These are phyloP conservation scores for Castor canadensis DNA, from an alignment of 2,113 vertebrate species.

Conservation along the genomic window DNA sequence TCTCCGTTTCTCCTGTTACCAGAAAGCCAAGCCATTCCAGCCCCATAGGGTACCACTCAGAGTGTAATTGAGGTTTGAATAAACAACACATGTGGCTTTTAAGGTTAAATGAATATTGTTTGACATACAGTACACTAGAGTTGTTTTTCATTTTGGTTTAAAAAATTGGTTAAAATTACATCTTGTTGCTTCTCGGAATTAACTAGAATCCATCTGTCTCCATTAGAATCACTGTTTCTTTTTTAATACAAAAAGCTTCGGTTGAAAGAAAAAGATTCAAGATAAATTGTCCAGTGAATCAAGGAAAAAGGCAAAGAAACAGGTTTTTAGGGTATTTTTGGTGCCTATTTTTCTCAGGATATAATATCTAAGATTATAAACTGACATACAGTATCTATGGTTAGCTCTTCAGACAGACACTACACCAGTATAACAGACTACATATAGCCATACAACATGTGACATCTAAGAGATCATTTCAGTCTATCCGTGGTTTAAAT, in stretches of 20 bases:
- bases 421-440: not conserved
- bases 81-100: conserved; percentile 74
- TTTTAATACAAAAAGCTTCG: not conserved
- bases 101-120: conserved; percentile 76
- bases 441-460: not conserved
- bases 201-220: conserved; percentile 66
- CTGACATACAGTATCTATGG: not conserved
- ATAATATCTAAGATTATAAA: not conserved
- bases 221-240: conserved; percentile 55
- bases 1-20: conserved; percentile 59
- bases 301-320: not conserved
- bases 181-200: conserved; percentile 71
- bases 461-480: not conserved
- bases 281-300: conserved; percentile 33
- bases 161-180: conserved; percentile 74
- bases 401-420: conserved; percentile 9
- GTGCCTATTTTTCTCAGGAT: not conserved
- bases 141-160: conserved; percentile 71
- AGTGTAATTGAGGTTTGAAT: conserved; percentile 69
- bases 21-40: conserved; percentile 62
- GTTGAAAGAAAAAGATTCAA: conserved; percentile 41
- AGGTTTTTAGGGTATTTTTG: not conserved
- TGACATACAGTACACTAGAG: conserved; percentile 65
- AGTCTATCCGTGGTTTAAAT: not conserved
- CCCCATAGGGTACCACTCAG: conserved; percentile 63